Conservation (phyloP, 2,888 invertebrate species). For the Pyrocoelia pectoralis region DNA sequence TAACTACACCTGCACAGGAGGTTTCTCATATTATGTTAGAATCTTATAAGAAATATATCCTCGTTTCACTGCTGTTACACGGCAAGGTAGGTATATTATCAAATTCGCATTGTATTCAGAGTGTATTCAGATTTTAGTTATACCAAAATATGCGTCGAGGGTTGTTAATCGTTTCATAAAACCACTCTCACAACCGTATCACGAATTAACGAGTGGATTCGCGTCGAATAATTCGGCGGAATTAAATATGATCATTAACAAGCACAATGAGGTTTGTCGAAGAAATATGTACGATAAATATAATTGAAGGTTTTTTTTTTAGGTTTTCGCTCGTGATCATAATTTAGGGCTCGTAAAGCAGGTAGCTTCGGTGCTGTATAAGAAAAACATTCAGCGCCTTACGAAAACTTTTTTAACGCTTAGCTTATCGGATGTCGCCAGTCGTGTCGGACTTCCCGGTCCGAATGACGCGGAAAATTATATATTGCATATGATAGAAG, state of each 20-base stretch:
- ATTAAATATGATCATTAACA: slow-evolving; percentile 72
- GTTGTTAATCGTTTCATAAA: slow-evolving; percentile 87
- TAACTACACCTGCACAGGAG: slow-evolving; percentile 93
- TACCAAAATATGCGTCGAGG: slow-evolving; percentile 93
- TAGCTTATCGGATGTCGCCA: slow-evolving; percentile 88
- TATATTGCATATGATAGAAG: slow-evolving; percentile 96
- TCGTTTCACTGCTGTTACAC: slow-evolving; percentile 89
- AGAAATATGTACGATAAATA: no score
- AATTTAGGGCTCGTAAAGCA: slow-evolving; percentile 83
- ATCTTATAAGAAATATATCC: slow-evolving; percentile 95
- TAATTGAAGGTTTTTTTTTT: slow-evolving; percentile 9
- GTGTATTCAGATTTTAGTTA: slow-evolving; percentile 61
- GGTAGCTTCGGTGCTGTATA: slow-evolving; percentile 89
- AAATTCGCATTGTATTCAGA: background rate
- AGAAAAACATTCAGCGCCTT: slow-evolving; percentile 95
- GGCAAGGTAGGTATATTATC: slow-evolving; percentile 74
- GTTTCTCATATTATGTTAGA: slow-evolving; percentile 98
- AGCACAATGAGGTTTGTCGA: slow-evolving; percentile 74
- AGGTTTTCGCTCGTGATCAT: slow-evolving; percentile 76
- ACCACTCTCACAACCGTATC: slow-evolving; percentile 86
- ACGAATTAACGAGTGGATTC: slow-evolving; percentile 87
- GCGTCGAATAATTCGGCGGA: slow-evolving; percentile 76
- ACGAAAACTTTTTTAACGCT: slow-evolving; percentile 94
- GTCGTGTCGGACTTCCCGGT: slow-evolving; percentile 84
- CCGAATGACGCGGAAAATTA: slow-evolving; percentile 92